These are phyloP conservation scores for Netelia fuscicornis DNA, from an alignment of 2,888 invertebrate genomes.

Conservation along the genomic window DNA sequence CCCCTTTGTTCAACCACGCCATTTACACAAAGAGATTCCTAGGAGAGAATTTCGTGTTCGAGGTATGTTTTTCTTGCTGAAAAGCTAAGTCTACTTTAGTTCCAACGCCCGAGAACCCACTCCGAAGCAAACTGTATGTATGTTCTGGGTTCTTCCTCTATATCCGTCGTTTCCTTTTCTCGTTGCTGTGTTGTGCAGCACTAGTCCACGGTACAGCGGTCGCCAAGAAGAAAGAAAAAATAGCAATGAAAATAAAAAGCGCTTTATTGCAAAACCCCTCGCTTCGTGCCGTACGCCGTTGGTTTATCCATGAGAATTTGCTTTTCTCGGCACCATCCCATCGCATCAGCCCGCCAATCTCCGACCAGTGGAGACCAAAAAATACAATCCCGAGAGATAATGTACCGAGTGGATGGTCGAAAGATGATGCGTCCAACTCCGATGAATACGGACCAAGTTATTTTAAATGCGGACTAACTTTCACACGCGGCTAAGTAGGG, in stretches of 20 bases:
- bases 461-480: no score
- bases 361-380: no score
- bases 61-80: constrained; percentile 73
- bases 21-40: constrained; percentile 75
- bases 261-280: constrained; percentile 54
- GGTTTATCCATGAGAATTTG: constrained; percentile 61
- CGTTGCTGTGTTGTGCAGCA: constrained; percentile 38
- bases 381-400: no score
- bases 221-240: constrained; percentile 19
- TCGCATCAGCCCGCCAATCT: background rate
- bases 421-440: no score
- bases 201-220: constrained; percentile 5
- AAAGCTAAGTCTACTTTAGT: constrained; percentile 66
- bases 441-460: no score
- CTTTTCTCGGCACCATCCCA: constrained; percentile 47
- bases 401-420: no score
- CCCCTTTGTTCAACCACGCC: constrained; percentile 64
- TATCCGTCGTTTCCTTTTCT: constrained; percentile 10
- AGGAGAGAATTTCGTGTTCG: constrained; percentile 73
- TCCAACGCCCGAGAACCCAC: constrained; percentile 37
- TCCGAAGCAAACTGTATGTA: constrained; percentile 44
- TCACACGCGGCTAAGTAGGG: no score
- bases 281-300: constrained; percentile 34
- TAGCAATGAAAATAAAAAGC: constrained; percentile 28
- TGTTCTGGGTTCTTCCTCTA: constrained; percentile 38